Base-by-base conservation (phyloP, 2,797 vertebrate species). In the Chrysolophus pictus region DNA sequence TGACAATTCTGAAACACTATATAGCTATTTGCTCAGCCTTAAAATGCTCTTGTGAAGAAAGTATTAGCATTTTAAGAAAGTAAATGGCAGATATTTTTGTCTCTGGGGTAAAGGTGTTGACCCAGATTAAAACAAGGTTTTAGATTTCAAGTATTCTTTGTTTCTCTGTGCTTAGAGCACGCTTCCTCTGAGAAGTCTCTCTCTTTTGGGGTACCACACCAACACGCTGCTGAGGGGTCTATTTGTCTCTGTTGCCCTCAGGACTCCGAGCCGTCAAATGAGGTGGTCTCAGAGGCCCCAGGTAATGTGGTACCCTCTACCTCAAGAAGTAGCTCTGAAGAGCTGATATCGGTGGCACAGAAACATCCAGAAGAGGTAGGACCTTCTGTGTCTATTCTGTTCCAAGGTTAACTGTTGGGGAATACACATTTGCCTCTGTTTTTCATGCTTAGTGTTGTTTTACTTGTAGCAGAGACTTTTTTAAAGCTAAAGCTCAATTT, bases 271-370 rank as follows among this genome's bases (percentile, higher is more conserved):
- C 96, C 87, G 92, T 94, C 96, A 96, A 95, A 93, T 96, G 96
- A 97, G 95, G 95, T 97, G 95, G 86, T 96, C 93, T 96, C 96
- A 97, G 96, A 97, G 96, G 95, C 93, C 92, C 80, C 96, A 93
- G 91, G 93, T 97, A 97, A 91, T 87, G 60, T 96, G 96, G 93
- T 93, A 94, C 92, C 95, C 88, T 97, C 96, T 95, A 87, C 95
- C 95, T 96, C 96, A 94, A 96, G 96, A 97, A 97, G 96, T 94
- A 97, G 96, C 95, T 97, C 95, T 97, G 96, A 96, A 96, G 95
- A 97, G 94, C 96, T 96, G 94, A 9, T 97, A 94, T 92, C 82
- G 65, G 51, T 97, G 96, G 93, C 95, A 95, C 96, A 97, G 95
- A 97, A 93, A 96, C 95, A 0, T 95, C 96, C 95, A 97, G 94